Evolutionary conservation across 2,797 vertebrate species (phyloP), one percentile per base, ranked within the genome.

Genomic region (Chaetodon trifasciatus): DNA sequence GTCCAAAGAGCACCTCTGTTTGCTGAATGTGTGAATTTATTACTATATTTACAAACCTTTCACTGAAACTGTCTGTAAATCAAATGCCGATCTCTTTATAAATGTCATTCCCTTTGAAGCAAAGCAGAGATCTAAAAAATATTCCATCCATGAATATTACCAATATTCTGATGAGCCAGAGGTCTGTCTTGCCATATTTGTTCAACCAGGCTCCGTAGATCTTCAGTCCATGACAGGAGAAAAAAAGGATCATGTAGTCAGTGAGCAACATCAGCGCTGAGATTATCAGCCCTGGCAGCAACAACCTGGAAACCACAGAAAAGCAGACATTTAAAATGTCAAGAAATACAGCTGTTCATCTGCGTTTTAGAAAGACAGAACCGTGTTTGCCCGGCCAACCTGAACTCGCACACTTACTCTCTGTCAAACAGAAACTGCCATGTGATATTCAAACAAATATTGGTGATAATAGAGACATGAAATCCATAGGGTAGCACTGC

Each of bases 121-220:
- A n/a, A 6, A 24, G 52, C 15, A 10, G 13, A 68, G 19, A 23
- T 16, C 3, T 5, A 42, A n/a, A 52, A 13, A 50, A 52, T 9
- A n/a, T 1, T 35, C 15, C 19, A 8, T 10, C 21, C 42, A 9
- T 4, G 9, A 44, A 6, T 23, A 70, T 90, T 96, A 97, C 96
- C 86, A 97, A 87, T 85, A 97, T 79, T 39, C 94, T 91, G 85
- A 94, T 85, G 73, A 96, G 89, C 95, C 96, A 97, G 53, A 96
- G 92, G 32, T 97, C 96, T 47, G 39, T 63, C 28, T 44, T 93
- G 79, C 92, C 91, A 35, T 90, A 79, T 86, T 94, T 96, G 71
- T 84, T 64, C 52, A 97, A 53, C 95, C 96, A 96, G 0, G 78
- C 87, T 57, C 92, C 91, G 24, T 95, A 93, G 57, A 90, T 85